Base-by-base conservation (phyloP, 30 jellyfish, hydroid and myxozoan species). In the Chironex yamaguchii region DNA sequence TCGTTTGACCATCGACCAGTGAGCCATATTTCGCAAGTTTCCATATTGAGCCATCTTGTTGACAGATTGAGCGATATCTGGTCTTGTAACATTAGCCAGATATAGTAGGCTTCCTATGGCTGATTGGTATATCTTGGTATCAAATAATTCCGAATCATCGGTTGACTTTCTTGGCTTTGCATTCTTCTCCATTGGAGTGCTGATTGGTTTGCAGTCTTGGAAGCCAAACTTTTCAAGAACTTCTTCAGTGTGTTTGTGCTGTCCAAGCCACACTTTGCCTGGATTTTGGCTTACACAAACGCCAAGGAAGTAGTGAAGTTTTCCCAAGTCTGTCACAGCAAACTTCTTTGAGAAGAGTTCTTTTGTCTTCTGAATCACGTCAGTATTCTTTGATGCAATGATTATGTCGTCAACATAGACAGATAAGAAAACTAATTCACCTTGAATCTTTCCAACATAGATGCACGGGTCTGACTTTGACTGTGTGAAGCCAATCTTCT, bases 1-100 rank as follows among this genome's bases (percentile, higher is more conserved):
- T 35, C 94, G 22, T 36, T 89, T 89, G 31, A 89, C 95, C 9
- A 76, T 94, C 0, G 24, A 33, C 90, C 95, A 80, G 79, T 89
- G 97, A 30, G 54, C 36, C 35, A 63, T 34, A 1, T 82, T 2
- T 54, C 91, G 94, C 9, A 54, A 62, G 2, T 81, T 2, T 0
- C 53, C 0, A 67, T 1, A 81, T 25, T 71, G 30, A 11, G 97
- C 91, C 12, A 81, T 67, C 29, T 27, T 79, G 0, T 88, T 49
- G 9, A 81, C 95, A 0, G 91, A 95, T 1, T 3, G 34, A 1
- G 92, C 85, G 74, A 86, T 86, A 49, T 86, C 96, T 6, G 96
- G 96, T 49, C 96, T 28, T 29, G 85, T 86, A 1, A 4, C 30
- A 1, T 81, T 73, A 0, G 96, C 52, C 24, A 58, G 35, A 52